phyloP scores from a whole-genome alignment of 2,888 invertebrate genomes.

The Ephialtes manifestator region DNA sequence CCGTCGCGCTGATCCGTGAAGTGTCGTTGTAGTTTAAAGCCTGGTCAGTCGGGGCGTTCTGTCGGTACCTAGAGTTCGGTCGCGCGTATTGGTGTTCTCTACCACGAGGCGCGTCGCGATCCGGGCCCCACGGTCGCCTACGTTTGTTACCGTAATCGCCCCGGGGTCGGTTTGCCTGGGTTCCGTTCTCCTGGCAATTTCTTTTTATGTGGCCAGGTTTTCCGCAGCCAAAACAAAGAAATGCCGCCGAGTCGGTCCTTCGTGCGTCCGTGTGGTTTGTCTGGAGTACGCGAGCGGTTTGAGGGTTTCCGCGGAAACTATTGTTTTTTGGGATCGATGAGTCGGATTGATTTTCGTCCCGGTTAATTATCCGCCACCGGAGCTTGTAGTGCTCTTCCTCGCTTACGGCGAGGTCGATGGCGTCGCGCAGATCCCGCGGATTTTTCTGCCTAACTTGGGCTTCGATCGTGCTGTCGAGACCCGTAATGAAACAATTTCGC shows the following conservation, averaged over 20 bases:
- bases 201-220: neutral
- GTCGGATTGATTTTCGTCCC: too few species aligned
- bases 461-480: too few species aligned
- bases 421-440: too few species aligned
- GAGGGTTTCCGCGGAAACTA: neutral
- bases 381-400: too few species aligned
- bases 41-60: neutral
- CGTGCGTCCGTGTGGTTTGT: neutral
- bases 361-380: too few species aligned
- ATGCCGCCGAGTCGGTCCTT: neutral
- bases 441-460: too few species aligned
- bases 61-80: neutral
- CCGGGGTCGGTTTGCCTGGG: neutral
- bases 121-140: neutral
- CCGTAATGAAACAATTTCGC: too few species aligned
- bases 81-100: neutral
- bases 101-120: neutral
- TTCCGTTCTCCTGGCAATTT: neutral
- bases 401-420: too few species aligned
- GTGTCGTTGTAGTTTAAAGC: slow-evolving; percentile 29
- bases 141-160: neutral
- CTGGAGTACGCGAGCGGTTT: neutral
- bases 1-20: slow-evolving; percentile 7
- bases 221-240: slow-evolving; percentile 43
- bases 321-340: too few species aligned